Evolutionary conservation across 2,888 invertebrate species (phyloP).

Genomic region (Hirtodrosophila histrioides): DNA sequence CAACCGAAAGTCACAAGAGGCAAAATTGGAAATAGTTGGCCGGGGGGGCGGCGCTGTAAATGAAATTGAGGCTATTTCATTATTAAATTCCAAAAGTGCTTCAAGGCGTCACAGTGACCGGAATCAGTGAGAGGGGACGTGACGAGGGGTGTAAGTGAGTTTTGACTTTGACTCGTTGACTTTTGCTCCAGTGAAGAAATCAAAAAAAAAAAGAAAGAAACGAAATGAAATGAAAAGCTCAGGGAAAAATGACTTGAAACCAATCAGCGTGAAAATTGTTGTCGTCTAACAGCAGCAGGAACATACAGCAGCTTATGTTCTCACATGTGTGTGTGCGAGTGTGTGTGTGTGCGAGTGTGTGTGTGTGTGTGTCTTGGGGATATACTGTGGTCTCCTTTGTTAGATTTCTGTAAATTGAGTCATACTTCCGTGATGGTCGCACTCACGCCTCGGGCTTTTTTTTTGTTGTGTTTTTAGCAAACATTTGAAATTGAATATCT

Average conservation of each 20-base stretch:
- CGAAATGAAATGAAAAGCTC: constrained; percentile 39
- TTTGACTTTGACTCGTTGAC: constrained; percentile 76
- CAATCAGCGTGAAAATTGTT: constrained; percentile 79
- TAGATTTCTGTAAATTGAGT: constrained; percentile 66
- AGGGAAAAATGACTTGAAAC: constrained; percentile 68
- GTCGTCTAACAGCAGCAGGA: constrained; percentile 30
- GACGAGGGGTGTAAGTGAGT: constrained; percentile 33
- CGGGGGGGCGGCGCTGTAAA: constrained; percentile 4
- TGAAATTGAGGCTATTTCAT: constrained; percentile 73
- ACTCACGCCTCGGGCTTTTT: constrained; percentile 23
- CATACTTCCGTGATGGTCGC: constrained; percentile 35
- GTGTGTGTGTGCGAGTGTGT: constrained; percentile 18
- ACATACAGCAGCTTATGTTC: constrained; percentile 37
- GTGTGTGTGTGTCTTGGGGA: constrained; percentile 19
- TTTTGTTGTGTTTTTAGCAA: neutral
- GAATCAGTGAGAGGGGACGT: neutral
- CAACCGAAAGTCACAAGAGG: constrained; percentile 62
- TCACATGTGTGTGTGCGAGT: constrained; percentile 17
- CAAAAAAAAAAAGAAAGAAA: constrained; percentile 28
- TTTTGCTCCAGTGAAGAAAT: constrained; percentile 44
- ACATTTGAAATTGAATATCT: constrained; percentile 2
- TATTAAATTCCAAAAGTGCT: constrained; percentile 75
- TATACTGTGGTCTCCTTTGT: constrained; percentile 23
- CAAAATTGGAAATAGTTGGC: constrained; percentile 68
- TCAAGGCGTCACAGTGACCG: constrained; percentile 30